Evolutionary conservation across 2,797 vertebrate species (phyloP), one percentile per base, ranked within the genome.

Genomic region (Hemibagrus guttatus): DNA sequence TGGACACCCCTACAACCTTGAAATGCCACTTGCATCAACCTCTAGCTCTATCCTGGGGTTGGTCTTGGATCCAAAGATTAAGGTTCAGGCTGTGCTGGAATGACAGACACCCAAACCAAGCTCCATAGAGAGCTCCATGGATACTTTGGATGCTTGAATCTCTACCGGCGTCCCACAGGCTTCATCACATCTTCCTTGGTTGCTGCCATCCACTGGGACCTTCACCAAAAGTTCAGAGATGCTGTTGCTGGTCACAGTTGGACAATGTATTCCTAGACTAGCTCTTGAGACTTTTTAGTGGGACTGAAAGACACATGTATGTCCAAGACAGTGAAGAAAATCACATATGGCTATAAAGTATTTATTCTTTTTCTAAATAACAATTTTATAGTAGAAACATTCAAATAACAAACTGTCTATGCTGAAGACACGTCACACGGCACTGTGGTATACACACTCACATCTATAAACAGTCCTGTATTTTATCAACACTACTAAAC

Each of bases 401-500:
- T 31, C 28, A 54, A 76, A 76, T 56, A 56, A 74, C 56, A 39
- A 79, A 23, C 31, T 35, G 31, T 79, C 46, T 31, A 28, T 49
- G 11, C 39, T 59, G 23, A 88, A 46, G 56, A 59, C 64, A 74
- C 86, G 49, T 83, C 68, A 63, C 49, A 87, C 78, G 63, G 42
- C 61, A 82, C 68, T 54, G 42, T 52, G 81, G 71, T 39, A 52
- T 78, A 87, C 49, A 80, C 80, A 31, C 12, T 81, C 17, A 83
- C 7, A 19, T 82, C 75, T 87, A 79, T 84, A 86, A 69, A 61
- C 71, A 42, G 52, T 21, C 58, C 49, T 86, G 80, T 89, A 81
- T 88, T 87, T 84, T 71, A 86, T 69, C 87, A 85, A 81, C 88
- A 80, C 61, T 46, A 52, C 5, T n/a, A 88, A 71, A 78, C 82